Conservation (phyloP, 1,140 invertebrate species). For the Penaeus vannamei region DNA sequence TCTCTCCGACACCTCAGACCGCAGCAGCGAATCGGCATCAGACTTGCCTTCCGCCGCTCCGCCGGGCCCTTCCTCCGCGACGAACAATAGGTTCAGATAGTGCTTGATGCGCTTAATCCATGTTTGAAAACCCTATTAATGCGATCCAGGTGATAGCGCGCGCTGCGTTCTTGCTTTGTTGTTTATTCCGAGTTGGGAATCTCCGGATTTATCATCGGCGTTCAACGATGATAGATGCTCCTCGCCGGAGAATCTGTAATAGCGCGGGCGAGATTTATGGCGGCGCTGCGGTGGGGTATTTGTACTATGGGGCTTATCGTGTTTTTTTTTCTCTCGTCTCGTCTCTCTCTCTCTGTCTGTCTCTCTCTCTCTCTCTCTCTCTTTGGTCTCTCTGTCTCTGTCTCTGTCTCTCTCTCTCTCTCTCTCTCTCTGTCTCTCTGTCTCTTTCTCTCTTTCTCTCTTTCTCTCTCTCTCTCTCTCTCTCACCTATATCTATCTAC, state of each 20-base stretch:
- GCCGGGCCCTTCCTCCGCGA: neutral
- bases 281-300: neutral
- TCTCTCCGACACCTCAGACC: neutral
- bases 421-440: slow-evolving; percentile 22
- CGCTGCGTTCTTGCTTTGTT: too few species aligned
- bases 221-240: too few species aligned
- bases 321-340: neutral
- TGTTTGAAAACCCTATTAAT: too few species aligned
- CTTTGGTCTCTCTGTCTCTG: neutral
- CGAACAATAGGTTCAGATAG: too few species aligned
- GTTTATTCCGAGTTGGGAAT: too few species aligned
- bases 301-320: neutral
- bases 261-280: neutral
- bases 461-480: neutral
- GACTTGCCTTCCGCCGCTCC: neutral
- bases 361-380: neutral
- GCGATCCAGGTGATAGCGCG: too few species aligned
- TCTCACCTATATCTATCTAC: neutral
- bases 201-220: too few species aligned
- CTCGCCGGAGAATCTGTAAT: neutral
- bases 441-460: neutral
- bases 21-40: neutral
- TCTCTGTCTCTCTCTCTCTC: neutral
- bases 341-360: too few species aligned
- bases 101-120: too few species aligned